Base-by-base conservation (phyloP, 2,888 invertebrate genomes). In the Muscina levida region DNA sequence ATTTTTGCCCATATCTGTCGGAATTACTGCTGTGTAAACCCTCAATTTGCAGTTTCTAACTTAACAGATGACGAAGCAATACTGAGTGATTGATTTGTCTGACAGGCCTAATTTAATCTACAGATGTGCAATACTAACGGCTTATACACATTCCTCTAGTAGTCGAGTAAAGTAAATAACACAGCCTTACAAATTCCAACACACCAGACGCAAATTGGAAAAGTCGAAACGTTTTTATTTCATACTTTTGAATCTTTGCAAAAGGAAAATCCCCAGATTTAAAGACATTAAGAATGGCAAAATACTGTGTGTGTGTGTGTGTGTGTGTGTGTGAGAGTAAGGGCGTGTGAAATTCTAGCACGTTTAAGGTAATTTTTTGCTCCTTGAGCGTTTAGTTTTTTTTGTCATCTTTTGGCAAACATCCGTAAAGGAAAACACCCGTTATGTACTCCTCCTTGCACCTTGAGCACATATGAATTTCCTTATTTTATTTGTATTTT, bases 371-470 rank as follows among this genome's bases (percentile, higher is more conserved):
- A 53, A 81, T 53, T 75, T 48, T 31, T 79, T 46, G n/a, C 15
- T 17, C 57, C 39, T 15, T 13, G 10, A 48, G 56, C 56, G 65
- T 72, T 37, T 31, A n/a, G n/a, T n/a, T n/a, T n/a, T n/a, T n/a
- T n/a, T n/a, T n/a, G n/a, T n/a, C n/a, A n/a, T n/a, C n/a, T 19
- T 15, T 59, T 59, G 66, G 59, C 31, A 74, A 77, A 72, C 72
- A 71, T 77, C 72, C 71, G 71, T 53, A 53, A 72, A 42, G 51
- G 51, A 76, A 57, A 77, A 77, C 59, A 53, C 57, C 71, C 46
- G 74, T 48, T 72, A 53, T 74, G 39, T 39, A 62, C 62, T 42
- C 62, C 62, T 42, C 15, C 5, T 26, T 26, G 22, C n/a, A 22
- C 42, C 62, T 72, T 74, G 51, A 15, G 48, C 15, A 31, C 46